Percentiles rank a stretch among this genome's conserved stretches.
Evolutionary conservation across 2,113 vertebrate genomes (phyloP).

Genomic region (Peromyscus californicus): DNA sequence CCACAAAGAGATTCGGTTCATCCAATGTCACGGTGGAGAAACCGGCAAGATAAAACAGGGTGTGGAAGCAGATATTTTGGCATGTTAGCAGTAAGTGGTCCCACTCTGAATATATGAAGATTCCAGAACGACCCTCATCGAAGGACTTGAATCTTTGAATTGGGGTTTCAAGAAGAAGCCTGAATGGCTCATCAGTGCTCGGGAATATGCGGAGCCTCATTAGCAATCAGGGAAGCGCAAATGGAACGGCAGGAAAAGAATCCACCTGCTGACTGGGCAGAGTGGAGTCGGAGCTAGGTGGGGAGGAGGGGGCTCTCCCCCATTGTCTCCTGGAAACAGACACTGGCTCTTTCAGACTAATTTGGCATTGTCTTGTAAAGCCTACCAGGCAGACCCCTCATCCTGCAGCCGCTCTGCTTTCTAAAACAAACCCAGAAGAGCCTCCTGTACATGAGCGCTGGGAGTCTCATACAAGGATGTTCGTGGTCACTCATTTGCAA

Average conservation of each 20-base stretch:
- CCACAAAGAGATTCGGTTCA: background rate
- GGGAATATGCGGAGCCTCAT: slow-evolving; percentile 24
- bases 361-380: background rate
- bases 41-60: background rate
- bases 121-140: slow-evolving; percentile 19
- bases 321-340: background rate
- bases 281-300: background rate
- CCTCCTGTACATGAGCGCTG: rapidly evolving
- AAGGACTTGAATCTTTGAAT: slow-evolving; percentile 8
- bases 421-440: background rate
- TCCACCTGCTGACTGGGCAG: background rate
- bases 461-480: background rate
- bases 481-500: slow-evolving; percentile 24
- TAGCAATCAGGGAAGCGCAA: slow-evolving; percentile 30
- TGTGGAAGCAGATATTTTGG: background rate
- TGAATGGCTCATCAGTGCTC: background rate
- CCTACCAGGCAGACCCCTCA: rapidly evolving
- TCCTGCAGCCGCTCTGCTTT: background rate
- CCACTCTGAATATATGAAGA: background rate
- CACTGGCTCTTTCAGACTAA: background rate
- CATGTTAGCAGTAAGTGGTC: background rate
- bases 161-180: slow-evolving; percentile 35
- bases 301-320: background rate
- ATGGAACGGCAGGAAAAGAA: background rate
- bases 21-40: background rate